phyloP scores from a whole-genome alignment of 2,113 vertebrate species.

The Microcebus lehilahytsara region DNA sequence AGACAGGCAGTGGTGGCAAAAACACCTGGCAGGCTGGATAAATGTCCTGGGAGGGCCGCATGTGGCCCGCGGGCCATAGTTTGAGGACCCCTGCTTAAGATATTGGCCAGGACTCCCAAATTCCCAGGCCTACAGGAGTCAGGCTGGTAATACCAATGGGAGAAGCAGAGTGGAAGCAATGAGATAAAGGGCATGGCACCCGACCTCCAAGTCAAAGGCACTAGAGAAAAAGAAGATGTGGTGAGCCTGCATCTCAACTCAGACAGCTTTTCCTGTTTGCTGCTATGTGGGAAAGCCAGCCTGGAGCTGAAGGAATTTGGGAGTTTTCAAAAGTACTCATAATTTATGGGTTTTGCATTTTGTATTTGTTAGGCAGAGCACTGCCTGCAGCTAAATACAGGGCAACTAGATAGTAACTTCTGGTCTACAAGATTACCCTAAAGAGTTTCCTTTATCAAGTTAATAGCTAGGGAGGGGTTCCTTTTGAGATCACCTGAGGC shows the following conservation, averaged over 20 bases:
- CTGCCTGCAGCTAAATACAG: background rate
- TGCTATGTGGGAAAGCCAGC: too few relatives aligned
- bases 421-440: background rate
- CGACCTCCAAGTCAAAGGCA: background rate
- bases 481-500: background rate
- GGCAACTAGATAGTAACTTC: background rate
- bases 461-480: background rate
- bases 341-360: background rate
- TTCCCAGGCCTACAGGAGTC: background rate
- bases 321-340: background rate
- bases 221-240: background rate
- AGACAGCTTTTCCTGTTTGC: accelerated
- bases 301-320: background rate
- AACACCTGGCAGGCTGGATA: too few relatives aligned
- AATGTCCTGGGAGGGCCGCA: too few relatives aligned
- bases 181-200: background rate
- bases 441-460: background rate
- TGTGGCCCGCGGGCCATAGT: too few relatives aligned
- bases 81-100: too few relatives aligned
- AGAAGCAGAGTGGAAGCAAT: background rate
- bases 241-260: background rate
- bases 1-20: too few relatives aligned
- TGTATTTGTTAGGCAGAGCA: background rate
- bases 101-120: background rate
- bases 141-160: background rate